Percentiles rank a stretch among this genome's conserved stretches.
Conservation (phyloP, 2,113 vertebrate genomes). For the Podocnemis expansa region DNA sequence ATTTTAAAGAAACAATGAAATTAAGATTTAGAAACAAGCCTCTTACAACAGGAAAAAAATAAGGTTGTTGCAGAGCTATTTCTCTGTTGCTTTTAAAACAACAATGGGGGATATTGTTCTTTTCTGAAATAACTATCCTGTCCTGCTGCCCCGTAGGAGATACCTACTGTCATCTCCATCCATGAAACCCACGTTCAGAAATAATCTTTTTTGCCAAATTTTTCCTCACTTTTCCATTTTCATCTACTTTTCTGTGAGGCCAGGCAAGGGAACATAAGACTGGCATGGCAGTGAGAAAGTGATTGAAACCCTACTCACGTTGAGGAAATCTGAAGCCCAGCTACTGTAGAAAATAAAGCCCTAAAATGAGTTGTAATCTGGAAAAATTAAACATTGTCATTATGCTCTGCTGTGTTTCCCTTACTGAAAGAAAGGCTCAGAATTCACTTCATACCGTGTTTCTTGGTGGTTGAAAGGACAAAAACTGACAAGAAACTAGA, state of each 20-base stretch:
- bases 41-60: not conserved
- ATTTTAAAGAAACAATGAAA: slow-evolving; percentile 39
- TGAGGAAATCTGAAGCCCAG: not conserved
- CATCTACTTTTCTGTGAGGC: slow-evolving; percentile 3
- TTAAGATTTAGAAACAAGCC: not conserved
- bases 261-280: not conserved
- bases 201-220: slow-evolving; percentile 31
- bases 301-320: not conserved
- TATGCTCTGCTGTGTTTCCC: not conserved
- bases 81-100: slow-evolving; percentile 9
- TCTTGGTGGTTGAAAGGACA: not conserved
- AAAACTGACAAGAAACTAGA: slow-evolving; percentile 26
- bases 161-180: slow-evolving; percentile 30
- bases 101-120: slow-evolving; percentile 31
- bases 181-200: slow-evolving; percentile 28
- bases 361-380: not conserved
- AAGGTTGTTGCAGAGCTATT: not conserved
- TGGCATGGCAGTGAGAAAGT: not conserved
- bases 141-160: slow-evolving; percentile 18
- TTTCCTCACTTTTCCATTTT: slow-evolving; percentile 56
- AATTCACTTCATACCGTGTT: slow-evolving; percentile 3
- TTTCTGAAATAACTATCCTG: slow-evolving; percentile 25
- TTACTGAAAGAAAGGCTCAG: not conserved
- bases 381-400: slow-evolving; percentile 1
- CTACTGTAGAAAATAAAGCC: not conserved